Base-by-base conservation (phyloP, 2,113 vertebrate species). In the Chaenocephalus aceratus region DNA sequence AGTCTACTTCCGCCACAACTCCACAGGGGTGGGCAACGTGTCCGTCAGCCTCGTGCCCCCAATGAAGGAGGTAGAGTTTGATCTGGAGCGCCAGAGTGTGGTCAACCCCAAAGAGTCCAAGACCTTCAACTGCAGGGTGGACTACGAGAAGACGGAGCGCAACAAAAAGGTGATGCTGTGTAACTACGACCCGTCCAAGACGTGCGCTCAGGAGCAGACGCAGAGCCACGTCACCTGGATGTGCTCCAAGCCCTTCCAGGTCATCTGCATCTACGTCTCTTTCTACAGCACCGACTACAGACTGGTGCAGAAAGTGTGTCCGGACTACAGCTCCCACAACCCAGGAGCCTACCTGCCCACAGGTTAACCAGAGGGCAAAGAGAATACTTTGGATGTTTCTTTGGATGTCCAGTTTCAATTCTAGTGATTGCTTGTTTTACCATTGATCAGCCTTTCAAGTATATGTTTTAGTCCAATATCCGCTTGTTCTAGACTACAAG, bases 251-350 rank as follows among this genome's bases (percentile, higher is more conserved):
- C 97, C 97, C 34, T 97, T 97, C 92, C 95, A 94, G 41, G 95
- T 96, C 36, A 96, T 98, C 75, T 98, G 97, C 7, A 94, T 98
- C 77, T 97, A 97, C 68, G 94, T 97, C 64, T 96, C 97, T 75
- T 98, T 98, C 95, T 96, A 97, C 86, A 97, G 97, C 92, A 95
- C 92, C 0, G 97, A 97, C 91, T 98, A 98, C 57, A 93, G 97
- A 77, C 96, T 98, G 84, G 97, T 97, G 83, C 97, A 98, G 88
- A 97, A 97, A 66, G 96, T 97, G 77, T 98, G 97, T 61, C 97
- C 97, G 0, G 97, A 97, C 87, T 95, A 96, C 90, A 95, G 95
- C 91, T 91, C 93, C 75, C 97, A 96, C 49, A 94, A 88, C 26
- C 93, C 94, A 7, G 92, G 89, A 0, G 94, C 95, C 81, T 93